Conservation (phyloP, 2,888 invertebrate genomes). For the Carcina quercana region DNA sequence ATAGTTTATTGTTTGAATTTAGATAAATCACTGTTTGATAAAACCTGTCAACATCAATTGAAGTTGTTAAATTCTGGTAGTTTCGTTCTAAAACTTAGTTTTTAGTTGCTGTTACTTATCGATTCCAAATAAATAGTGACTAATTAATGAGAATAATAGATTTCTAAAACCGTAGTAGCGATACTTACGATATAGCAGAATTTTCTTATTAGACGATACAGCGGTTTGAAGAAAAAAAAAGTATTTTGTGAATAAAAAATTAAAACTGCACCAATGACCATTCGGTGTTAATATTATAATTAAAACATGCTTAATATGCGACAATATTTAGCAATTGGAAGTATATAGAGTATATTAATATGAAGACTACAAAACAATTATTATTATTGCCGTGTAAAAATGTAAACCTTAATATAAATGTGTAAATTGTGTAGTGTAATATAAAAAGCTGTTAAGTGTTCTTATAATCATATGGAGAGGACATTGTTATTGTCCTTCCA, state of each 20-base stretch:
- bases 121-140: conserved; percentile 32
- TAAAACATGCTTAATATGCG: conserved; percentile 63
- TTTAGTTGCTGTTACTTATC: conserved; percentile 47
- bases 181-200: conserved; percentile 36
- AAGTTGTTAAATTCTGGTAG: conserved; percentile 48
- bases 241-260: conserved; percentile 44
- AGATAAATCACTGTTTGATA: conserved; percentile 35
- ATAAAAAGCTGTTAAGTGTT: conserved; percentile 69
- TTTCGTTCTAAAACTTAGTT: conserved; percentile 46
- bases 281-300: conserved; percentile 43
- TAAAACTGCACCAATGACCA: conserved; percentile 47
- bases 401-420: conserved; percentile 68
- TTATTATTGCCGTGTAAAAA: conserved; percentile 73
- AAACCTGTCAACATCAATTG: conserved; percentile 39
- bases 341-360: conserved; percentile 66
- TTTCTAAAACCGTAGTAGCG: conserved; percentile 38
- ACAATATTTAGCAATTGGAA: conserved; percentile 71
- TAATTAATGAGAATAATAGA: conserved; percentile 43
- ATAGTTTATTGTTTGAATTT: conserved; percentile 56
- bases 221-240: conserved; percentile 27
- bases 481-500: conserved; percentile 42
- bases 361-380: conserved; percentile 68
- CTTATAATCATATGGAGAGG: conserved; percentile 65
- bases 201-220: conserved; percentile 28
- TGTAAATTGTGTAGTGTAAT: conserved; percentile 73